phyloP scores from a whole-genome alignment of 2,888 invertebrate species.

The Vannuccia rotundouncinata region DNA sequence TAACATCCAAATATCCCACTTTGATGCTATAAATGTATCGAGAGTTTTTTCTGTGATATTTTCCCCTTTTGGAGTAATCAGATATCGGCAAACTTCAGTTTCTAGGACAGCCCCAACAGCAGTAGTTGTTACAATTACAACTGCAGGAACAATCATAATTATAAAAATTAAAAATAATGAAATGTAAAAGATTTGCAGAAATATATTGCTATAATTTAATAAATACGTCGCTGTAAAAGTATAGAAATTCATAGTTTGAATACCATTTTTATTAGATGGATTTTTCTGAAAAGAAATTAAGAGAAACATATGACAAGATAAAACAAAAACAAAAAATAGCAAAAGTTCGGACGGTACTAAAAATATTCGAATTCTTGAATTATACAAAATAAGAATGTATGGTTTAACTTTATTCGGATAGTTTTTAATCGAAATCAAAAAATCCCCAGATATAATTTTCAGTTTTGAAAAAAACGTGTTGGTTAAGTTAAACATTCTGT shows the following conservation, averaged over 20 bases:
- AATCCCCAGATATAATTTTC: background rate
- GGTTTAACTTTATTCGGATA: background rate
- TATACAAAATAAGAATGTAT: background rate
- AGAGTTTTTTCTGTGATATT: background rate
- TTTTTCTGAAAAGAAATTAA: background rate
- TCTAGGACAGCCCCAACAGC: background rate
- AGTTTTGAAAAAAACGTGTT: background rate
- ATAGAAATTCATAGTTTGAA: background rate
- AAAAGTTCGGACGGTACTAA: background rate
- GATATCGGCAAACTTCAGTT: background rate
- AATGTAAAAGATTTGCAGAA: background rate
- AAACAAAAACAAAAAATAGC: background rate
- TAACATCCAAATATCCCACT: background rate
- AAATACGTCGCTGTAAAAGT: background rate
- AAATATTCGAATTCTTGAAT: background rate
- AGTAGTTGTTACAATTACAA: background rate
- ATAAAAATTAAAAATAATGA: background rate
- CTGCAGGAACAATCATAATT: background rate
- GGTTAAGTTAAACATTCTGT: background rate
- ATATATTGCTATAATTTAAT: background rate
- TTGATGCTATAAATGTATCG: background rate
- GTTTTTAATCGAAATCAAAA: background rate
- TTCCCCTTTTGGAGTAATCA: background rate
- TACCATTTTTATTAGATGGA: background rate
- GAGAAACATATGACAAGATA: background rate